Conservation (phyloP, 2,888 invertebrate genomes). For the Eilema sororculum region DNA sequence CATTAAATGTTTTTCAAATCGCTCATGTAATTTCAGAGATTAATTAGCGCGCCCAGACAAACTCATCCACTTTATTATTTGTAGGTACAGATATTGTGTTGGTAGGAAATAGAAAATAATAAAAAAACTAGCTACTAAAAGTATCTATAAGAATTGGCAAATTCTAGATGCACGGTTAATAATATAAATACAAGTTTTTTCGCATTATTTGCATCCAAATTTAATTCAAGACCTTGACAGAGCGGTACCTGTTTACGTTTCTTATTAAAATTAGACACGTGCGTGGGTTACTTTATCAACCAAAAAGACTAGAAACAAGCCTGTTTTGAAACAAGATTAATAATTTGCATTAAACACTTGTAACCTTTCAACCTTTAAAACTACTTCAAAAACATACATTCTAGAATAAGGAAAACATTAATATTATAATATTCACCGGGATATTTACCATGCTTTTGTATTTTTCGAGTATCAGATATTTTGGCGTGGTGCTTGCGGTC, state of each 20-base stretch:
- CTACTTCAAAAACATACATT: not conserved
- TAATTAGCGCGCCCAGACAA: too few species aligned
- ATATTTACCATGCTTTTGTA: too few species aligned
- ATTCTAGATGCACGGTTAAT: not conserved
- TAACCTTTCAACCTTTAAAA: conserved; percentile 1
- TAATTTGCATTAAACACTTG: not conserved
- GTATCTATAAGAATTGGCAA: not conserved
- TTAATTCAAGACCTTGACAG: not conserved
- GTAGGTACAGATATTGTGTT: not conserved
- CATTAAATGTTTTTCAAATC: too few species aligned
- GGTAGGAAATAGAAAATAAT: not conserved
- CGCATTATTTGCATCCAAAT: not conserved
- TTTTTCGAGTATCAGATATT: too few species aligned
- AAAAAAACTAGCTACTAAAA: too few species aligned
- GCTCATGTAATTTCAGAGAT: too few species aligned
- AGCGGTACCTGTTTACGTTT: not conserved
- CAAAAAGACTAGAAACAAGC: not conserved
- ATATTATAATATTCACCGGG: too few species aligned
- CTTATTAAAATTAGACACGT: not conserved
- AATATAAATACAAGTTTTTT: not conserved
- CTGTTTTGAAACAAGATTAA: not conserved
- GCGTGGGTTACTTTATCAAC: not conserved
- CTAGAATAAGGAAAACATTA: too few species aligned
- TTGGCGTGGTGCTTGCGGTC: too few species aligned
- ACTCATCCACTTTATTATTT: too few species aligned